Evolutionary conservation across 2,888 invertebrate genomes (phyloP).

Genomic region (Phlogophora meticulosa): DNA sequence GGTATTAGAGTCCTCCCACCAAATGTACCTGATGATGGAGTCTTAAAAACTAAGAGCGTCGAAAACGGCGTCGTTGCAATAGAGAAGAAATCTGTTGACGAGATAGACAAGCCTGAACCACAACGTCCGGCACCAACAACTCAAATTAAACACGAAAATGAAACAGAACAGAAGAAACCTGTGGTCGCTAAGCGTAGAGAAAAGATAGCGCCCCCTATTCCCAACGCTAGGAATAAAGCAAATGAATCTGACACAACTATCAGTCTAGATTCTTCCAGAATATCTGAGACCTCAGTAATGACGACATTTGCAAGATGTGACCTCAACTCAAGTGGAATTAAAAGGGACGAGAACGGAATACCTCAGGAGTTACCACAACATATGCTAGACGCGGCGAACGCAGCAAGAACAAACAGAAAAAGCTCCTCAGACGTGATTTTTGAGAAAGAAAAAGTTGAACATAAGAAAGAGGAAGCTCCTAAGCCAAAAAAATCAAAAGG

Average conservation of each 20-base stretch:
- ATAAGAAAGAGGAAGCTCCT: constrained; percentile 80
- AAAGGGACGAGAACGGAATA: constrained; percentile 91
- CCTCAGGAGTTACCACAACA: constrained; percentile 94
- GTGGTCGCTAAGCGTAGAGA: constrained; percentile 90
- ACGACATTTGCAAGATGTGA: constrained; percentile 85
- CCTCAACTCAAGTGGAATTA: constrained; percentile 91
- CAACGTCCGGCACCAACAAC: constrained; percentile 78
- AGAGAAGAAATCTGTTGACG: constrained; percentile 83
- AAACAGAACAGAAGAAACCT: constrained; percentile 86
- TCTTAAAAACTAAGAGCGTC: constrained; percentile 84
- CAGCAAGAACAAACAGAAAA: constrained; percentile 93
- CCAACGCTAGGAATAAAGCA: constrained; percentile 84
- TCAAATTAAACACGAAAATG: constrained; percentile 90
- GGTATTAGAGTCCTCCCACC: constrained; percentile 93
- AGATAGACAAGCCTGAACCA: constrained; percentile 85
- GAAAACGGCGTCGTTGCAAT: constrained; percentile 83
- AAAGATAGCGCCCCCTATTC: constrained; percentile 88
- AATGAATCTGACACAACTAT: constrained; percentile 82
- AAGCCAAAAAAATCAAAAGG: constrained; percentile 92
- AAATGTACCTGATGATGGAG: constrained; percentile 89
- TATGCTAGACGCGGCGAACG: constrained; percentile 94
- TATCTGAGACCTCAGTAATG: constrained; percentile 78
- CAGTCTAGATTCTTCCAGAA: constrained; percentile 78
- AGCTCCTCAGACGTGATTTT: constrained; percentile 83
- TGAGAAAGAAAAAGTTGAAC: constrained; percentile 79